Evolutionary conservation across 1,140 invertebrate genomes (phyloP), one percentile per base, ranked within the genome.

Genomic region (Bicyclus anynana): DNA sequence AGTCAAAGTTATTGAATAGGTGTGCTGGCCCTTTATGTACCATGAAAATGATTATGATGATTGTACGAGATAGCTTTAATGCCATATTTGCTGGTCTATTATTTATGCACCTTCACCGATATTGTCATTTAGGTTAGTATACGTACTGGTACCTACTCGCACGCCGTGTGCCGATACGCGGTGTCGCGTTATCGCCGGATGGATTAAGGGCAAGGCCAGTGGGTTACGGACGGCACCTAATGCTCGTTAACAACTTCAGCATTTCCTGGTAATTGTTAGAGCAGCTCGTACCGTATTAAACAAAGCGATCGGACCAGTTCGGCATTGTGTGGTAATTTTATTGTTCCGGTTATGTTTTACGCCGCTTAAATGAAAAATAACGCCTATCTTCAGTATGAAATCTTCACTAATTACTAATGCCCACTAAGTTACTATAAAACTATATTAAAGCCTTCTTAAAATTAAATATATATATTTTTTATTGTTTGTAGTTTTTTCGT

Each of bases 161-260:
- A n/a, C n/a, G n/a, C 23, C 23, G 5, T 27, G 10, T 7, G 18
- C 21, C 21, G 20, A 26, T 7, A 14, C 6, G 44, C 21, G 44
- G 14, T 27, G 44, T 47, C 20, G 23, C 44, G 44, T 47, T 47
- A 47, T 47, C 44, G 44, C 12, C 44, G 46, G n/a, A 54, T 29
- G 67, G 70, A 83, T 80, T 80, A 79, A 76, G 75, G 72, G 66
- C 79, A 82, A 82, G 77, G 79, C 59, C 68, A 74, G 37, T 64
- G 61, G 77, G 77, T 82, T 77, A 80, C 67, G 72, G 74, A 66
- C 74, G 62, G 52, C 62, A 74, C 66, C 69, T 69, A 76, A 72
- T 69, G 71, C 50, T 59, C 60, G 54, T 67, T 66, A 65, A 68
- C 65, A 65, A 61, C 59, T 53, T 56, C 52, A 65, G 49, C 62